Conservation (phyloP, 2,888 invertebrate species). For the Mantis religiosa region DNA sequence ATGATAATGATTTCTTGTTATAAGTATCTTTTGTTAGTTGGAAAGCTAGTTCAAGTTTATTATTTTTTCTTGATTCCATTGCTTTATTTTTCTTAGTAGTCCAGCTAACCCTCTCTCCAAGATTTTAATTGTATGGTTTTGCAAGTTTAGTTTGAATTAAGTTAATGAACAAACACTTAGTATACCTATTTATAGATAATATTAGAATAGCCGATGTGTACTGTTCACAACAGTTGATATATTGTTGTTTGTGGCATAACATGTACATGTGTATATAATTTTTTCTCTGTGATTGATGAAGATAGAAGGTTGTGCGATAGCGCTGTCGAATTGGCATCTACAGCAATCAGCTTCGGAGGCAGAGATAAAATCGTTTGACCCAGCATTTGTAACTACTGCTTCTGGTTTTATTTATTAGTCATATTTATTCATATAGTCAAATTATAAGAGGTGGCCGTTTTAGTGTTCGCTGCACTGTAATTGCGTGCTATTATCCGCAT, state of each 20-base stretch:
- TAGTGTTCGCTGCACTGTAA: neutral
- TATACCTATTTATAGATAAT: too few relatives aligned
- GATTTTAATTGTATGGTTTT: too few relatives aligned
- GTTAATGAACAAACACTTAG: too few relatives aligned
- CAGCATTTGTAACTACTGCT: neutral
- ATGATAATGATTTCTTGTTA: too few relatives aligned
- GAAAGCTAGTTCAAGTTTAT: too few relatives aligned
- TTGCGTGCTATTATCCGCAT: neutral
- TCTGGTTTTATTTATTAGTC: neutral
- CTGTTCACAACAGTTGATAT: neutral
- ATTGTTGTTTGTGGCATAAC: neutral
- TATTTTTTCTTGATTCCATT: too few relatives aligned
- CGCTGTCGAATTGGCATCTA: neutral
- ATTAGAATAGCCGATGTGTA: too few relatives aligned
- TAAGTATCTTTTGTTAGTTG: too few relatives aligned
- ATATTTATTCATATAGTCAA: neutral
- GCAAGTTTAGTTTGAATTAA: too few relatives aligned
- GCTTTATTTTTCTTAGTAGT: too few relatives aligned
- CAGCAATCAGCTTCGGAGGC: neutral
- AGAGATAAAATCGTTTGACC: neutral
- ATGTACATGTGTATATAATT: neutral
- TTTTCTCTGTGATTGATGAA: neutral
- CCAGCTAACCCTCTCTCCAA: too few relatives aligned
- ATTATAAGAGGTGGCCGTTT: neutral
- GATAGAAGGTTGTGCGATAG: neutral